These are phyloP conservation scores for Azorinus chamasolen DNA, from an alignment of 2,888 invertebrate genomes.

Conservation along the genomic window DNA sequence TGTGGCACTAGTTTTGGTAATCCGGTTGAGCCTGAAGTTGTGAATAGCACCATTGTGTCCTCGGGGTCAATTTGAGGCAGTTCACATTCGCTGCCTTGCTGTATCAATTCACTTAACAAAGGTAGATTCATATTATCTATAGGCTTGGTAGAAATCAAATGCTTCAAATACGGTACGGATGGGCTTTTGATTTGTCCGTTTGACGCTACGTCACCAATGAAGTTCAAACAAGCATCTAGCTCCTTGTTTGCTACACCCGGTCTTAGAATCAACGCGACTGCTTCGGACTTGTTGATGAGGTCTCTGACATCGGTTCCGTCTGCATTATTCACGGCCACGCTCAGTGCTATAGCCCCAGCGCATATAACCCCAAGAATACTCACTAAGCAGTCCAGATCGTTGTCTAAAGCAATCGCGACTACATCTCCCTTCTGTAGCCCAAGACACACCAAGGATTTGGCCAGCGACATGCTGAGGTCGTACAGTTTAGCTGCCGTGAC, in stretches of 20 bases:
- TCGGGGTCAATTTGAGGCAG: slow-evolving; percentile 39
- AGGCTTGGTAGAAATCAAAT: slow-evolving; percentile 1
- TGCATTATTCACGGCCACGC: neutral
- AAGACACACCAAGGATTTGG: slow-evolving; percentile 18
- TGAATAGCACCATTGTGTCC: slow-evolving; percentile 9
- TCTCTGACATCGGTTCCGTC: slow-evolving; percentile 21
- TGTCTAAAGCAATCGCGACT: slow-evolving; percentile 32
- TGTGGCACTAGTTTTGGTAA: slow-evolving; percentile 36
- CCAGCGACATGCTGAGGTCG: neutral
- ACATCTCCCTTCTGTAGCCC: slow-evolving; percentile 46
- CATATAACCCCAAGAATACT: slow-evolving; percentile 36
- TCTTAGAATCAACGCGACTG: slow-evolving; percentile 23
- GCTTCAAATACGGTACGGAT: slow-evolving; percentile 12
- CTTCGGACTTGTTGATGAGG: slow-evolving; percentile 7
- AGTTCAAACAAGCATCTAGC: slow-evolving; percentile 30
- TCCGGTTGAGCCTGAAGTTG: slow-evolving; percentile 43
- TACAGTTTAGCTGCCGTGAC: slow-evolving; percentile 27
- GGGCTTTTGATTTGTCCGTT: slow-evolving; percentile 12
- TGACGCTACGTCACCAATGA: slow-evolving; percentile 14
- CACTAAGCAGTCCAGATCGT: slow-evolving; percentile 37
- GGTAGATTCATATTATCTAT: neutral
- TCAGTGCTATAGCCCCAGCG: slow-evolving; percentile 28
- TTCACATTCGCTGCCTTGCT: neutral
- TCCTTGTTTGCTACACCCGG: slow-evolving; percentile 4
- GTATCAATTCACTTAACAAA: neutral